These are phyloP conservation scores for Sussaba pulchella DNA, from an alignment of 2,888 invertebrate genomes.

Conservation along the genomic window DNA sequence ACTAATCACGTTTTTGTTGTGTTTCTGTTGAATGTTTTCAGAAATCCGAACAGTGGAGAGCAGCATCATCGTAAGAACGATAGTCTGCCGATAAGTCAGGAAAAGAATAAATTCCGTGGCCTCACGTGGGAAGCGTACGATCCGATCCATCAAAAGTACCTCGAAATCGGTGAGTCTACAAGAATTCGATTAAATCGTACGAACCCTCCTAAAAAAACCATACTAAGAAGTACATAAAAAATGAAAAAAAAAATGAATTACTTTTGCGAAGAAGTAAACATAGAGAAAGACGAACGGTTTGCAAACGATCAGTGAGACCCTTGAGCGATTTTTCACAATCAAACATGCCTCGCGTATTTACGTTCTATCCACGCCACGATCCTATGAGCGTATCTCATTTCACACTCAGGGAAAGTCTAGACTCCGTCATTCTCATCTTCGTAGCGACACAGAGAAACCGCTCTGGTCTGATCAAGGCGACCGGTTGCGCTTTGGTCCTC, in stretches of 20 bases:
- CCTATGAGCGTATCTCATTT: conserved; percentile 59
- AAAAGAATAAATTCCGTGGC: conserved; percentile 93
- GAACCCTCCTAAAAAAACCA: not conserved
- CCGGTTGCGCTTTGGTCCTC: conserved; percentile 44
- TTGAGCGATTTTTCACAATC: conserved; percentile 4
- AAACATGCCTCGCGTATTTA: conserved; percentile 2
- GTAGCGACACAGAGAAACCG: conserved; percentile 32
- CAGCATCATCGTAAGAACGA: conserved; percentile 88
- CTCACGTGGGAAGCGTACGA: conserved; percentile 97
- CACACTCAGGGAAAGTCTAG: conserved; percentile 57
- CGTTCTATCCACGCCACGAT: conserved; percentile 13
- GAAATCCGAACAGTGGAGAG: conserved; percentile 91
- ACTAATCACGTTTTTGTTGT: not conserved
- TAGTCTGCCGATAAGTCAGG: conserved; percentile 91
- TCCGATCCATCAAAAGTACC: conserved; percentile 95
- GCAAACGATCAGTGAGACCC: conserved; percentile 45
- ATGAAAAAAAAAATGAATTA: not conserved
- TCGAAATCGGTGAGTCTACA: conserved; percentile 93
- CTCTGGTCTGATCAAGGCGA: conserved; percentile 50
- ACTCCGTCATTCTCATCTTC: conserved; percentile 37
- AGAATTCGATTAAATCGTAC: not conserved
- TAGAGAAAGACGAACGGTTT: conserved; percentile 1
- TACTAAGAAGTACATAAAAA: not conserved
- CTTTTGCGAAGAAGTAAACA: not conserved
- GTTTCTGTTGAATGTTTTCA: conserved; percentile 83